Conservation (phyloP, 2,888 invertebrate genomes). For the Dicyrtomina minuta region DNA sequence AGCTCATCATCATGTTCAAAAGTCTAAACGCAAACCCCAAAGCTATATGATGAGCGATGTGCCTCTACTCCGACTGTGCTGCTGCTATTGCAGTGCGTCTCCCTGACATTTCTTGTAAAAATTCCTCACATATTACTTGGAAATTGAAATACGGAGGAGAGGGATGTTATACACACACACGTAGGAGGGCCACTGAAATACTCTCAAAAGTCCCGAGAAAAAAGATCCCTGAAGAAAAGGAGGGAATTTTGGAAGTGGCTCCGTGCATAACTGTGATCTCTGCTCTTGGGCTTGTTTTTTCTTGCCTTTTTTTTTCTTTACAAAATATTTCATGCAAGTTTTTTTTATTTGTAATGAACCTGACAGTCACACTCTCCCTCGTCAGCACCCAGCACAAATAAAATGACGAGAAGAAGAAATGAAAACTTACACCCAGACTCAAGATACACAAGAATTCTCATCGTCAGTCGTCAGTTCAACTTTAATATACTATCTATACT, state of each 20-base stretch:
- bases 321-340: neutral
- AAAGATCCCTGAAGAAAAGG: no score
- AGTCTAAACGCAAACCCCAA: neutral
- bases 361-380: slow-evolving; percentile 7
- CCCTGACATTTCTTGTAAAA: neutral
- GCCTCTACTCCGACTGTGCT: neutral
- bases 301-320: neutral
- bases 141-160: neutral
- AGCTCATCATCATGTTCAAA: neutral
- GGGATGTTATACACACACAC: neutral
- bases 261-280: neutral
- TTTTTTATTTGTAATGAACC: slow-evolving; percentile 12
- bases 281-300: neutral
- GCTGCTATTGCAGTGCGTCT: no score
- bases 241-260: no score
- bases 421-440: no score
- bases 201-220: no score
- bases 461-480: no score
- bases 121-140: slow-evolving; percentile 3
- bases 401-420: no score
- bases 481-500: no score
- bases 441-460: no score
- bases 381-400: neutral
- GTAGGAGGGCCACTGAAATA: neutral
- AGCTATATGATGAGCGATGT: neutral